Percentiles rank a stretch among this genome's conserved stretches.
phyloP scores from a whole-genome alignment of 2,797 vertebrate genomes.

The Oryzias sinensis region DNA sequence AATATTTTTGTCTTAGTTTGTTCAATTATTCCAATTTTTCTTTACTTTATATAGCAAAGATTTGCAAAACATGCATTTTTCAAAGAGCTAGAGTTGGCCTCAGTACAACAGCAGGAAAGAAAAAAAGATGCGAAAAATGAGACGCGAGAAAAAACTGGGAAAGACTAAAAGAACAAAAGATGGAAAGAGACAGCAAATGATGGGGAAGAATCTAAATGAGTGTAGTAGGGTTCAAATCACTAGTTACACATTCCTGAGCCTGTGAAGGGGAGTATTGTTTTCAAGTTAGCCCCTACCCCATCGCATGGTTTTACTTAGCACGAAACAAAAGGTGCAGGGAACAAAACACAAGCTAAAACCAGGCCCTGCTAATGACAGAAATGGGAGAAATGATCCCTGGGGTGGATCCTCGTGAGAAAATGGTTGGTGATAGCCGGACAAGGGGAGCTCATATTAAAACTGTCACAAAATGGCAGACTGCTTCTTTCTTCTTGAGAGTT shows the following conservation, averaged over 20 bases:
- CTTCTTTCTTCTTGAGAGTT: slow-evolving; percentile 44
- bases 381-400: slow-evolving; percentile 75
- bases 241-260: slow-evolving; percentile 79
- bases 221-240: slow-evolving; percentile 73
- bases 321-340: slow-evolving; percentile 78
- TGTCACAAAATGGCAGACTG: slow-evolving; percentile 73
- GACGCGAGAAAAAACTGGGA: slow-evolving; percentile 51
- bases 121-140: slow-evolving; percentile 33
- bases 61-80: slow-evolving; percentile 43
- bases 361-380: slow-evolving; percentile 74
- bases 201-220: slow-evolving; percentile 66
- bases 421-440: slow-evolving; percentile 72
- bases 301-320: slow-evolving; percentile 80
- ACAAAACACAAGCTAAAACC: slow-evolving; percentile 74
- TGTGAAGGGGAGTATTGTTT: slow-evolving; percentile 79
- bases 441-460: slow-evolving; percentile 73
- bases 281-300: slow-evolving; percentile 74
- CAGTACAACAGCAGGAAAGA: slow-evolving; percentile 45
- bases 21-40: slow-evolving; percentile 42
- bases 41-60: slow-evolving; percentile 36
- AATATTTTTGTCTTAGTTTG: slow-evolving; percentile 59
- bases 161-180: slow-evolving; percentile 66
- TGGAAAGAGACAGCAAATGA: slow-evolving; percentile 61
- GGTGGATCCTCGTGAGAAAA: slow-evolving; percentile 79
- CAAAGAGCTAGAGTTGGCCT: slow-evolving; percentile 23